A percentile compares a stretch with the other conserved stretches of the same genome.
Conservation (phyloP, 2,888 invertebrate species). For the Drosophila infuscata region DNA sequence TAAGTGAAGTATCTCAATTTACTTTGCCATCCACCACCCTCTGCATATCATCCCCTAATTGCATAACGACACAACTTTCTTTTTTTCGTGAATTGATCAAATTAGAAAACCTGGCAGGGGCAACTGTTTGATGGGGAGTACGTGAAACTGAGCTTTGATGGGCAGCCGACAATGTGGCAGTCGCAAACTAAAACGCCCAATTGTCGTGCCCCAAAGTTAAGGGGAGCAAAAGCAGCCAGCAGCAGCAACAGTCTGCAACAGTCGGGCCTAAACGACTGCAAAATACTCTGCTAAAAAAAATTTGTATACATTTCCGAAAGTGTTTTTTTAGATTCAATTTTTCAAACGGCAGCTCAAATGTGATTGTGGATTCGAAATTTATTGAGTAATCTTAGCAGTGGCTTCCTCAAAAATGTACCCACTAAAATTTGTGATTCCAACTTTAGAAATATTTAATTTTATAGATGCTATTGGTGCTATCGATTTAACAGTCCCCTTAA, state of each 20-base stretch:
- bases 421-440: not conserved
- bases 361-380: not conserved
- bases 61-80: slow-evolving; percentile 26
- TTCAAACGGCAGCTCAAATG: not conserved
- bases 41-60: slow-evolving; percentile 27
- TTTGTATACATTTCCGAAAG: not conserved
- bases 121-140: slow-evolving; percentile 50
- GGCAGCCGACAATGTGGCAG: not conserved
- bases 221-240: slow-evolving; percentile 4
- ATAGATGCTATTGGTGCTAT: not conserved
- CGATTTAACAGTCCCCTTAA: not conserved
- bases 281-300: not conserved
- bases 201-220: slow-evolving; percentile 8
- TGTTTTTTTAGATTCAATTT: not conserved
- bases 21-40: not conserved
- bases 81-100: slow-evolving; percentile 15
- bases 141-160: slow-evolving; percentile 46
- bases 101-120: slow-evolving; percentile 28
- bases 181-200: slow-evolving; percentile 13
- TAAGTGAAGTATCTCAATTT: slow-evolving; percentile 9
- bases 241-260: not conserved
- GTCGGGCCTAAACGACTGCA: not conserved
- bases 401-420: not conserved
- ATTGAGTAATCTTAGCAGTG: not conserved
- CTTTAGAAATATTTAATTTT: not conserved